Evolutionary conservation across 2,797 vertebrate genomes (phyloP).

Genomic region (Aphelocoma californica): DNA sequence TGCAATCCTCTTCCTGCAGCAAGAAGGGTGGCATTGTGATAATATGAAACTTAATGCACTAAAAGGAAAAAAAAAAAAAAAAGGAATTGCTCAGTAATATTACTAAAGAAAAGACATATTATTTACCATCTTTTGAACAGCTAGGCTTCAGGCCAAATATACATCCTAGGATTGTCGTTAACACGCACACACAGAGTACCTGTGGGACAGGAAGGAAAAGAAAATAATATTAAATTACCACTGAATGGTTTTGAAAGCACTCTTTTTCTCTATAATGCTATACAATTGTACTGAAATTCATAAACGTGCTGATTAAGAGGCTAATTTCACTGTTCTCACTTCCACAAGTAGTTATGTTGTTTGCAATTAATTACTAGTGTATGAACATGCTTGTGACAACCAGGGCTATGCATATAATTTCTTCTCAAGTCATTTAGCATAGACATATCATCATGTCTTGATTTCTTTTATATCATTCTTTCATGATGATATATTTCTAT

Average conservation of each 20-base stretch:
- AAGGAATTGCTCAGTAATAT: neutral
- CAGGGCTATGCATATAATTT: neutral
- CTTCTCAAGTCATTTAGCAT: neutral
- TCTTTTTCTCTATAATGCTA: neutral
- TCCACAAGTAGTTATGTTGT: neutral
- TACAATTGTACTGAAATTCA: neutral
- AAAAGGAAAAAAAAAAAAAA: neutral
- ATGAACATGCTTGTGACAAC: neutral
- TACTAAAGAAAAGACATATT: neutral
- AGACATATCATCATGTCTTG: neutral
- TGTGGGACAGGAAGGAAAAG: constrained; percentile 56
- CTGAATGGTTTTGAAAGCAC: neutral
- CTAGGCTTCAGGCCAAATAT: constrained; percentile 81
- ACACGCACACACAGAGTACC: constrained; percentile 85
- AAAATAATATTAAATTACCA: neutral
- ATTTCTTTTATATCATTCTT: neutral
- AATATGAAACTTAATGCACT: neutral
- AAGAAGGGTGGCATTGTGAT: neutral
- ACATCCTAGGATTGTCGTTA: constrained; percentile 85
- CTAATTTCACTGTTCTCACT: neutral
- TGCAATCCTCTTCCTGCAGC: neutral
- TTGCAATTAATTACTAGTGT: neutral
- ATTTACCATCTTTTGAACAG: constrained; percentile 80
- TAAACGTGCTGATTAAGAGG: neutral
- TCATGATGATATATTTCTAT: neutral